Evolutionary conservation across 2,888 invertebrate genomes (phyloP).

Genomic region (Willowsia nigromaculata): DNA sequence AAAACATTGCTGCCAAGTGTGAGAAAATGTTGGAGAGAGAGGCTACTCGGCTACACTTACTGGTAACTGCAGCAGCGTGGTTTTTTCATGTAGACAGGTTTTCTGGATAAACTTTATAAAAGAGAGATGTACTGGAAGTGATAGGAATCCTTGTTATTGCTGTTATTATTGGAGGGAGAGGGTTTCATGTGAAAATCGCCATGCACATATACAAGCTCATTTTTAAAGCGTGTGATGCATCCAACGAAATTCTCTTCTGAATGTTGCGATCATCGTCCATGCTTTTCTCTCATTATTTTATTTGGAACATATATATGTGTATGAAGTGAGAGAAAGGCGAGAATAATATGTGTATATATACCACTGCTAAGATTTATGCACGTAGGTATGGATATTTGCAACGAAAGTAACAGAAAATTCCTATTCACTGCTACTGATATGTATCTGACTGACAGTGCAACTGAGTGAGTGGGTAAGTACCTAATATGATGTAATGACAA

Average conservation of each 20-base stretch:
- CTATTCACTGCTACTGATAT: neutral
- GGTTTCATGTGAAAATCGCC: neutral
- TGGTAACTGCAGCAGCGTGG: neutral
- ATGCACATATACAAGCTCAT: neutral
- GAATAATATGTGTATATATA: neutral
- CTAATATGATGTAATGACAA: neutral
- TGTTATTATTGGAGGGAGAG: conserved; percentile 7
- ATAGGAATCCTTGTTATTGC: neutral
- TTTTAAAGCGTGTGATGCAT: neutral
- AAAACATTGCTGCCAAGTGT: neutral
- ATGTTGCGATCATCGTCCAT: neutral
- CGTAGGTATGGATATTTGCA: neutral
- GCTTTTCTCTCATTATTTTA: neutral
- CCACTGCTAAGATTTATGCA: neutral
- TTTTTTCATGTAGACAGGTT: neutral
- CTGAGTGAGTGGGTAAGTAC: neutral
- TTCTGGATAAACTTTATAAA: neutral
- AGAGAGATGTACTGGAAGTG: neutral
- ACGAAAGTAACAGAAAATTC: neutral
- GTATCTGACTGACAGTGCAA: neutral
- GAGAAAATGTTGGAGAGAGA: neutral
- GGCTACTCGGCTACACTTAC: neutral
- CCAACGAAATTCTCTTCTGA: neutral
- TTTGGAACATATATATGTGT: neutral
- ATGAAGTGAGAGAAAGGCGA: no score